A percentile compares a stretch with the other conserved stretches of the same genome.
These are phyloP conservation scores for Notothenia coriiceps DNA, from an alignment of 2,113 vertebrate genomes.

Conservation along the genomic window DNA sequence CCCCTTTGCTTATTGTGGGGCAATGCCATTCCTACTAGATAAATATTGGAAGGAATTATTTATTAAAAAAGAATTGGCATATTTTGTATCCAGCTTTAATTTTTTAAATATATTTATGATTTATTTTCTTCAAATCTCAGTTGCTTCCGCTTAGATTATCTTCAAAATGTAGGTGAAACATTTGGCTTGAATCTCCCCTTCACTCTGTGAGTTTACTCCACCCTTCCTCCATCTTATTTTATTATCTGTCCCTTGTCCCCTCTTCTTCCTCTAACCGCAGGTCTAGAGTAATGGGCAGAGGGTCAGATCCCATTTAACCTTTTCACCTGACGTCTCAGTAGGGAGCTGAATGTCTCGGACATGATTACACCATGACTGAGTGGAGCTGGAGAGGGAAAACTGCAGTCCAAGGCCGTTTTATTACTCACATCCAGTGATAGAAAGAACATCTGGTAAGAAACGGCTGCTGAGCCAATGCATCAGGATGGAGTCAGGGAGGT, in stretches of 20 bases:
- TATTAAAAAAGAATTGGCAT: not conserved
- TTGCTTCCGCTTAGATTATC: not conserved
- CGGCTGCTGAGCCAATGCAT: slow-evolving; percentile 39
- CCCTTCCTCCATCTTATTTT: not conserved
- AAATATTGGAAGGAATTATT: not conserved
- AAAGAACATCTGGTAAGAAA: slow-evolving; percentile 61
- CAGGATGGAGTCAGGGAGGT: slow-evolving; percentile 51
- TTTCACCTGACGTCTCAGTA: slow-evolving; percentile 39
- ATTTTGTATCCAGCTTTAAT: not conserved
- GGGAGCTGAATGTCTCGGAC: slow-evolving; percentile 58
- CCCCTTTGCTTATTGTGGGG: not conserved
- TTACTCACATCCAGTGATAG: slow-evolving; percentile 28
- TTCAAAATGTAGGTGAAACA: not conserved
- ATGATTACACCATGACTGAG: slow-evolving; percentile 22
- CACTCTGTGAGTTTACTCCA: not conserved
- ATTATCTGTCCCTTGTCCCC: not conserved
- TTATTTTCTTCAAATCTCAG: not conserved
- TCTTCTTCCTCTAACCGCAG: not conserved
- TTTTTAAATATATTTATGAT: not conserved
- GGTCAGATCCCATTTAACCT: slow-evolving; percentile 45
- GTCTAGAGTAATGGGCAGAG: slow-evolving; percentile 33
- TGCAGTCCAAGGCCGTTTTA: not conserved
- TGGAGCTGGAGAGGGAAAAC: slow-evolving; percentile 11
- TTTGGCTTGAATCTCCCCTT: not conserved
- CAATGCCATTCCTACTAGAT: not conserved